Evolutionary conservation across 1,140 invertebrate genomes (phyloP), one percentile per base, ranked within the genome.

Genomic region (Bombus haemorrhoidalis): DNA sequence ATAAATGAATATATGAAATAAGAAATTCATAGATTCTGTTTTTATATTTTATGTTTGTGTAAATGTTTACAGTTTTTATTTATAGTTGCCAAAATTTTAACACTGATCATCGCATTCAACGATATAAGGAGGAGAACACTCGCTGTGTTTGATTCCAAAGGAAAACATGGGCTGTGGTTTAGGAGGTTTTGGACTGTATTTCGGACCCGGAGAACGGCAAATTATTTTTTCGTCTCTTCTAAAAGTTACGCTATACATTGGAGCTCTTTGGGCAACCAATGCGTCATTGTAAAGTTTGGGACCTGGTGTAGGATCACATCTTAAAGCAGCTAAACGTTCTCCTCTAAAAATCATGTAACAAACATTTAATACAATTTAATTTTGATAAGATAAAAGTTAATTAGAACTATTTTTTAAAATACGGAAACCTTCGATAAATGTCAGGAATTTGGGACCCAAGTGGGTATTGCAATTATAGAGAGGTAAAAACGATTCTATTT

Each of bases 81-180:
- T n/a, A 32, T 0, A 28, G 39, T 62, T 32, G 9, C 13, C n/a
- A 41, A 41, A 12, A 5, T 53, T 13, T 81, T 64, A 89, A 43
- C 90, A 91, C 2, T 72, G n/a, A 1, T 88, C 74, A 9, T 91
- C 90, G 28, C 90, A 91, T 68, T 91, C 68, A 15, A 77, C 72
- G 1, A 91, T 82, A 8, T 87, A 87, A 22, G 90, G 90, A 34
- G 73, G 85, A 3, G 86, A 72, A 22, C 90, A 91, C 39, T 81
- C 57, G 47, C 76, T 89, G 22, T 91, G 90, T 41, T 83, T 91
- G 28, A 80, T 22, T n/a, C 90, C 87, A 39, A 91, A 91, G 1
- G 90, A 87, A 72, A 41, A 91, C 1, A 66, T 72, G 0, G 83
- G 87, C 15, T 5, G 77, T 15, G 68, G 32, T 62, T 87, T 77